phyloP scores from a whole-genome alignment of 2,888 invertebrate genomes.

The Aleiodes leptofemur region DNA sequence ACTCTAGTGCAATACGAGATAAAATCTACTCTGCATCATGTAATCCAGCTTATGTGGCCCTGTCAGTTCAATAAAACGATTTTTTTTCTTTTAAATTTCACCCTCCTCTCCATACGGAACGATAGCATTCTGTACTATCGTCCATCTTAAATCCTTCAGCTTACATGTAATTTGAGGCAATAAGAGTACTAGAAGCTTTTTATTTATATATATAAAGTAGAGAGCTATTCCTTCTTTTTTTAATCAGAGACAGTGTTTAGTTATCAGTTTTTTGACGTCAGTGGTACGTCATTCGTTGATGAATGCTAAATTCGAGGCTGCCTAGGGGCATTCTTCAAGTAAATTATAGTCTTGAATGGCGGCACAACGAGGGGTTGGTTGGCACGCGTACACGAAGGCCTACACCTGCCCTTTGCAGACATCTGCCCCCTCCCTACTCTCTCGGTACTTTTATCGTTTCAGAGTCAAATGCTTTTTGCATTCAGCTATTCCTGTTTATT shows the following conservation, averaged over 20 bases:
- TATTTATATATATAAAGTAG: slow-evolving; percentile 40
- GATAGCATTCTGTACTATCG: slow-evolving; percentile 26
- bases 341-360: slow-evolving; percentile 76
- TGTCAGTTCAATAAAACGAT: slow-evolving; percentile 40
- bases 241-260: background rate
- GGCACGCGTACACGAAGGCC: slow-evolving; percentile 71
- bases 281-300: slow-evolving; percentile 62
- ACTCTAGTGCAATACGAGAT: slow-evolving; percentile 43
- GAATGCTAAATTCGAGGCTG: slow-evolving; percentile 61
- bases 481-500: slow-evolving; percentile 5
- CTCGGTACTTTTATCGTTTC: slow-evolving; percentile 49
- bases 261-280: slow-evolving; percentile 6
- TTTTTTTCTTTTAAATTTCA: slow-evolving; percentile 15
- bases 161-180: slow-evolving; percentile 68
- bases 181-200: slow-evolving; percentile 58
- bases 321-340: slow-evolving; percentile 73
- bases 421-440: slow-evolving; percentile 66
- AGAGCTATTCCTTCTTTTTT: background rate
- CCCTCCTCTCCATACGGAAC: slow-evolving; percentile 51
- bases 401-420: slow-evolving; percentile 74
- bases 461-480: slow-evolving; percentile 52
- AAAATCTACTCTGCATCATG: slow-evolving; percentile 45
- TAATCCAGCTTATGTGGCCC: slow-evolving; percentile 56
- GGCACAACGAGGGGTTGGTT: slow-evolving; percentile 73
- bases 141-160: slow-evolving; percentile 63